These are phyloP conservation scores for Parapsyche elsis DNA, from an alignment of 1,140 invertebrate species.

Conservation along the genomic window DNA sequence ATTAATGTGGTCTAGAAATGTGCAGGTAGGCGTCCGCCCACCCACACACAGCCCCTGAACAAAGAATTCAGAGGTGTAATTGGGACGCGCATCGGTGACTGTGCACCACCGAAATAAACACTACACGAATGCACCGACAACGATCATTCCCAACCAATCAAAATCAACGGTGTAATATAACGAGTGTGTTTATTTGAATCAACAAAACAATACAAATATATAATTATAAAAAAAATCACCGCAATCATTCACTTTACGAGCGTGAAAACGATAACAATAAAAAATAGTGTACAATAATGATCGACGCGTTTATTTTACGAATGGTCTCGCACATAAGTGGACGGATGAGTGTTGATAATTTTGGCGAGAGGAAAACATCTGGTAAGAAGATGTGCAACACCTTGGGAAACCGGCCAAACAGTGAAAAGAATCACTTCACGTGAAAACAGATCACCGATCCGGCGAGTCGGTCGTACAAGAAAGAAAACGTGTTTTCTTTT, in stretches of 20 bases:
- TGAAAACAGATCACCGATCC: conserved; percentile 5
- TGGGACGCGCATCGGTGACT: conserved; percentile 40
- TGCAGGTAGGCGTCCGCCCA: conserved; percentile 20
- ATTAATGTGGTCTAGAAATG: conserved; percentile 20
- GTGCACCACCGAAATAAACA: conserved; percentile 13
- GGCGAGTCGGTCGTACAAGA: background rate
- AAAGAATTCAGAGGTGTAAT: conserved; percentile 44
- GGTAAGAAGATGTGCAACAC: conserved; percentile 42
- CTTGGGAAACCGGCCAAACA: conserved; percentile 41
- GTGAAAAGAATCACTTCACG: conserved; percentile 29
- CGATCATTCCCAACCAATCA: background rate
- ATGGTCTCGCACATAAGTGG: background rate
- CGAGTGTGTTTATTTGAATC: background rate
- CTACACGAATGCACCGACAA: background rate
- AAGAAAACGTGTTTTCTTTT: conserved; percentile 5
- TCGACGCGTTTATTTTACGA: background rate
- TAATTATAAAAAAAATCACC: background rate
- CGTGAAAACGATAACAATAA: background rate
- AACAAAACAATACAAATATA: background rate
- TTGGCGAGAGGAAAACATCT: conserved; percentile 40
- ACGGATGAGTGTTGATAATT: conserved; percentile 26
- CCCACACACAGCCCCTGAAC: conserved; percentile 26
- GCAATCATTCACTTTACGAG: background rate
- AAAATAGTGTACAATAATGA: background rate
- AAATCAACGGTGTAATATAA: background rate